Conservation (phyloP, 2,113 vertebrate genomes). For the Phycodurus eques region DNA sequence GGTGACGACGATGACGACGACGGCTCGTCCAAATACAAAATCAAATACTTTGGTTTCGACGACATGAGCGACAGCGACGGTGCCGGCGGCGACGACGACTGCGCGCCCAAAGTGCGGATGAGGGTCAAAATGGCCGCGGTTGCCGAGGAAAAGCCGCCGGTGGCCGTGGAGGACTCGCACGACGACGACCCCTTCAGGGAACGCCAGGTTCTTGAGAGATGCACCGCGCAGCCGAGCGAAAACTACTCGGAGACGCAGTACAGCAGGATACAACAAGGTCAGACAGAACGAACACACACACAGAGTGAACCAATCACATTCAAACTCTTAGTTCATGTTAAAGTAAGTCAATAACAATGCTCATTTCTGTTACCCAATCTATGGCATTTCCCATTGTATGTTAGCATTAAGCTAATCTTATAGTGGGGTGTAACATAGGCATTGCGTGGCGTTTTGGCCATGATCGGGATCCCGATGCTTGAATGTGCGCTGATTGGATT, state of each 20-base stretch:
- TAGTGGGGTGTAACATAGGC: no score
- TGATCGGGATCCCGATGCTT: no score
- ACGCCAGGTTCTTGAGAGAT: conserved; percentile 19
- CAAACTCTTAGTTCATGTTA: no score
- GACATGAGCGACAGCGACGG: conserved; percentile 93
- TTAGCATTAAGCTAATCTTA: no score
- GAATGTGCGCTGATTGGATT: no score
- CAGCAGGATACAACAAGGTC: conserved; percentile 45
- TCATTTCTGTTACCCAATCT: no score
- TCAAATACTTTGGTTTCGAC: conserved; percentile 97
- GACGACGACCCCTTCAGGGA: conserved; percentile 28
- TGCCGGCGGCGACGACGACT: conserved; percentile 72
- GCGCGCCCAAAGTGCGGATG: conserved; percentile 43
- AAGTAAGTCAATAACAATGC: no score
- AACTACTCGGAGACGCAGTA: conserved; percentile 24
- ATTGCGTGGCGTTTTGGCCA: no score
- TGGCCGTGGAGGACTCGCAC: conserved; percentile 52
- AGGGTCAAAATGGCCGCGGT: conserved; percentile 67
- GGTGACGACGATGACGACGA: conserved; percentile 73
- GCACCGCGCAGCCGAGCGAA: conserved; percentile 26
- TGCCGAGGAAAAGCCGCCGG: conserved; percentile 59
- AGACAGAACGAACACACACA: neutral
- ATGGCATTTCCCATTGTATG: no score
- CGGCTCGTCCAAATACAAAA: conserved; percentile 90
- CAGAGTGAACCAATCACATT: no score